These are phyloP conservation scores for Oryzias javanicus DNA, from an alignment of 2,113 vertebrate species.

Conservation along the genomic window DNA sequence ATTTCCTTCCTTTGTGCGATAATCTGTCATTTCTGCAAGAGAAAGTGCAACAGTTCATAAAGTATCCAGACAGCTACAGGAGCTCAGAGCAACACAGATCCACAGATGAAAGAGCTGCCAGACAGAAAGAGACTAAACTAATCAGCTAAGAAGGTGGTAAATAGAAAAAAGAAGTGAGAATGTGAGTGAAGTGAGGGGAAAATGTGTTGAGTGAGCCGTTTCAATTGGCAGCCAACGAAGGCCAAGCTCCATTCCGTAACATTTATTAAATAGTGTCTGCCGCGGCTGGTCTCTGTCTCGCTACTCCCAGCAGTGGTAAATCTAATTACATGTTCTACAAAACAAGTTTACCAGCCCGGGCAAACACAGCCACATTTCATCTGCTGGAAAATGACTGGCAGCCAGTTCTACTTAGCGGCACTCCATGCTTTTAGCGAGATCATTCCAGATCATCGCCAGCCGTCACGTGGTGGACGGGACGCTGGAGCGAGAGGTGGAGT, in stretches of 20 bases:
- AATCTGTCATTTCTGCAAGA: background rate
- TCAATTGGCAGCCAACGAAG: slow-evolving; percentile 49
- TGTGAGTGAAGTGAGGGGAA: slow-evolving; percentile 15
- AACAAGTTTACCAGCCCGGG: slow-evolving; percentile 65
- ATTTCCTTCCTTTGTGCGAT: slow-evolving; percentile 6
- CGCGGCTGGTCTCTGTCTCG: slow-evolving; percentile 48
- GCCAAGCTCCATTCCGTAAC: slow-evolving; percentile 64
- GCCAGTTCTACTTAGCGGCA: slow-evolving; percentile 35
- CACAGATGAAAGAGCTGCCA: slow-evolving; percentile 30
- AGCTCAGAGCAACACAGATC: slow-evolving; percentile 30
- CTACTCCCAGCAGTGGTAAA: slow-evolving; percentile 65
- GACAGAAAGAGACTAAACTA: slow-evolving; percentile 34
- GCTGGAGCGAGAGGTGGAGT: background rate
- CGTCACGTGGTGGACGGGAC: slow-evolving; percentile 34
- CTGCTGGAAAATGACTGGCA: slow-evolving; percentile 55
- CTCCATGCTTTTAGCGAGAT: slow-evolving; percentile 53
- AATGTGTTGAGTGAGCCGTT: slow-evolving; percentile 61
- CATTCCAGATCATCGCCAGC: slow-evolving; percentile 54
- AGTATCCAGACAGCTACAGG: slow-evolving; percentile 22
- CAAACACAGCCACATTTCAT: slow-evolving; percentile 60
- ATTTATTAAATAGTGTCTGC: slow-evolving; percentile 70
- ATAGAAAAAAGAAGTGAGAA: slow-evolving; percentile 39
- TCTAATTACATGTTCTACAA: slow-evolving; percentile 72
- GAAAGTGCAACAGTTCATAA: too few relatives aligned
- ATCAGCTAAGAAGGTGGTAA: slow-evolving; percentile 34